Base-by-base conservation (phyloP, 1,140 invertebrate species). In the Cyrtorhinus lividipennis region DNA sequence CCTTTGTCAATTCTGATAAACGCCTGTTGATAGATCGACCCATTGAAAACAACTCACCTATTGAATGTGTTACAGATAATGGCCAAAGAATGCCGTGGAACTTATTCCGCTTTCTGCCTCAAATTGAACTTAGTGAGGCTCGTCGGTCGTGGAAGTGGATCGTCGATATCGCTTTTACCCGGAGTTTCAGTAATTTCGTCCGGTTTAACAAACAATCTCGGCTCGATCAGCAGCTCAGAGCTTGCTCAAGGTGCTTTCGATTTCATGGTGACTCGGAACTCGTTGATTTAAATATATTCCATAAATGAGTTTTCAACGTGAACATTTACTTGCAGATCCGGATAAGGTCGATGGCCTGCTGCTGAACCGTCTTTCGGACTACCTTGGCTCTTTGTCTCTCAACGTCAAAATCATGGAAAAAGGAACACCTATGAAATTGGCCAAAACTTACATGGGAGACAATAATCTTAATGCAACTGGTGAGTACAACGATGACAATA, bases 111-210 rank as follows among this genome's bases (percentile, higher is more conserved):
- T 5, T 85, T 83, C 24, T 90, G 87, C 68, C 73, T 89, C 12
- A 89, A 89, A 71, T 75, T 90, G 56, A 86, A 88, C 72, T 80
- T 88, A n/a, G 82, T 87, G 15, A 82, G 83, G 0, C 80, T 88
- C 68, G 76, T 89, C 25, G 86, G 89, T 67, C 82, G 81, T 66
- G 77, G 81, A 57, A 79, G 80, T 56, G 77, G 83, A 25, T 77
- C 82, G 67, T 62, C 26, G 20, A 73, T 83, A 23, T 78, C 78
- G 62, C 75, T 89, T 0, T 66, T 87, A 3, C 85, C 86, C 0
- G 64, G 64, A 30, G 62, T 67, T 0, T 58, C 62, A 13, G 12
- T 65, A 10, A 48, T 10, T 20, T 62, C 61, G 26, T 45, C 65
- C 15, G n/a, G n/a, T n/a, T n/a, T n/a, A n/a, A n/a, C n/a, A n/a